Percentiles rank a stretch among this genome's conserved stretches.
phyloP scores from a whole-genome alignment of 2,113 vertebrate genomes.

The Pedionomus torquatus region DNA sequence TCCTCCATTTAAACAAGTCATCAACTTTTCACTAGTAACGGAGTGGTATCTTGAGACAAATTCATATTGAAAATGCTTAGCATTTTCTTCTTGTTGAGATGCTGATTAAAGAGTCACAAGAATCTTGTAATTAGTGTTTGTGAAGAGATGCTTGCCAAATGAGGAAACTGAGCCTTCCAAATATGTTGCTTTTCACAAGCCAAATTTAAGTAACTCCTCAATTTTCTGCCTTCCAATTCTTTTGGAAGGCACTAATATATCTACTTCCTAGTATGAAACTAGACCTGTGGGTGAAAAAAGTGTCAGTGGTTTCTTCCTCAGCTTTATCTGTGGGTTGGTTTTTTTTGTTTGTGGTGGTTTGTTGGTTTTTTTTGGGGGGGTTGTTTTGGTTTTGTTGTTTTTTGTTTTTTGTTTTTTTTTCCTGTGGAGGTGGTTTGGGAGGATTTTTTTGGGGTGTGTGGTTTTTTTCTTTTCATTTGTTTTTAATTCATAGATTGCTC shows the following conservation, averaged over 20 bases:
- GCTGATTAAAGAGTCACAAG: not conserved
- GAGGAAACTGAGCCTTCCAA: not conserved
- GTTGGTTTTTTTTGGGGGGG: too few relatives aligned
- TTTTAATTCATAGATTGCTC: not conserved
- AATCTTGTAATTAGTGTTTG: not conserved
- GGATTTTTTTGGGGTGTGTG: not conserved
- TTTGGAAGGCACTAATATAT: not conserved
- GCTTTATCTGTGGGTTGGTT: not conserved
- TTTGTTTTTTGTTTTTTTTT: not conserved
- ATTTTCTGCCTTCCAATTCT: not conserved
- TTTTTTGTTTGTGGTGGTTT: too few relatives aligned
- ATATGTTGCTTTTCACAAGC: not conserved
- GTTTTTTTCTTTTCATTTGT: not conserved
- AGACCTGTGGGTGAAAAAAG: not conserved
- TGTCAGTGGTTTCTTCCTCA: not conserved
- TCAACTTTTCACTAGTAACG: not conserved
- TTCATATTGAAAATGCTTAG: not conserved
- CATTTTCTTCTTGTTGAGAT: not conserved
- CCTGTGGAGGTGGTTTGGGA: not conserved
- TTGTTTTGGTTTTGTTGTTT: too few relatives aligned
- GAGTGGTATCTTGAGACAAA: not conserved
- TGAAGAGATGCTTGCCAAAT: not conserved
- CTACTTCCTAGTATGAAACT: not conserved
- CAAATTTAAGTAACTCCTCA: not conserved
- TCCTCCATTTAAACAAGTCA: not conserved